phyloP scores from a whole-genome alignment of 2,888 invertebrate species.

The Dryobota labecula region DNA sequence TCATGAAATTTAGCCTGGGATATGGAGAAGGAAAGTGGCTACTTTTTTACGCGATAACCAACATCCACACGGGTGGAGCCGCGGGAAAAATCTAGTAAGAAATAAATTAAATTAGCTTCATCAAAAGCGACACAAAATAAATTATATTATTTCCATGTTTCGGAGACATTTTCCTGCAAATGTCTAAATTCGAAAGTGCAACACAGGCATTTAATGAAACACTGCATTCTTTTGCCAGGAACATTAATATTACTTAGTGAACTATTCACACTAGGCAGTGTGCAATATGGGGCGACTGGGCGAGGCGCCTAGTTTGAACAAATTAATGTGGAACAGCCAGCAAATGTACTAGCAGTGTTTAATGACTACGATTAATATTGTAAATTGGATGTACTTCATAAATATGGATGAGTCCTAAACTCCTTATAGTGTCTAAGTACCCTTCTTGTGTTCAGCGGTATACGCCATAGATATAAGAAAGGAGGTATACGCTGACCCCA shows the following conservation, averaged over 20 bases:
- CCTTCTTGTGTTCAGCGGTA: neutral
- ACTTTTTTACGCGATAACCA: no score
- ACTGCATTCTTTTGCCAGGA: neutral
- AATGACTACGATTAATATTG: slow-evolving; percentile 11
- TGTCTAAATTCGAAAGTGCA: neutral
- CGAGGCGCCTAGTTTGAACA: slow-evolving; percentile 14
- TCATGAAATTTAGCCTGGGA: no score
- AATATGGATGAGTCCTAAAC: neutral
- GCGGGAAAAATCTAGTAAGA: no score
- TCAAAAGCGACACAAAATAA: neutral
- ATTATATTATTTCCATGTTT: neutral
- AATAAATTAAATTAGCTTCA: neutral
- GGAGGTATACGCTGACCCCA: neutral
- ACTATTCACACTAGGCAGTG: slow-evolving; percentile 4
- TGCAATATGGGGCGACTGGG: slow-evolving; percentile 18
- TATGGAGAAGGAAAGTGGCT: no score
- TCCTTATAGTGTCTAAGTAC: neutral
- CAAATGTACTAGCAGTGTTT: slow-evolving; percentile 9
- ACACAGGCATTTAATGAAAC: neutral
- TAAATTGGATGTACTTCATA: neutral
- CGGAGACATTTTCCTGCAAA: neutral
- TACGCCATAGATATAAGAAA: no score
- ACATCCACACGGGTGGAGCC: no score
- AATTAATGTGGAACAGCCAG: slow-evolving; percentile 14
- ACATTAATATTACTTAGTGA: slow-evolving; percentile 15